Base-by-base conservation (phyloP, 2,888 invertebrate species). In the Yponomeuta sedellus region DNA sequence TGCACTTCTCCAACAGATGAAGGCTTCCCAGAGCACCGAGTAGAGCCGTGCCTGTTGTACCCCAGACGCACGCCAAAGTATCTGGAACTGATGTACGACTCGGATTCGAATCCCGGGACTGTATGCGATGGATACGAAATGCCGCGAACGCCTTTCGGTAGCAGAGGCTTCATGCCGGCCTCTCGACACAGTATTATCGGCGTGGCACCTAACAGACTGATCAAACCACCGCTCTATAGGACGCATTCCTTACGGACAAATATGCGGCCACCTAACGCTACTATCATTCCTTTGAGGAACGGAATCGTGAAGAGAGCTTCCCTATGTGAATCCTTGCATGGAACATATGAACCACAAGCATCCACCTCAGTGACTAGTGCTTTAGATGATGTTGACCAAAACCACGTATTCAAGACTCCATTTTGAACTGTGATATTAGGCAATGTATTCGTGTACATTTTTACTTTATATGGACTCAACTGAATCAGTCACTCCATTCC, bases 1-100 rank as follows among this genome's bases (percentile, higher is more conserved):
- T 16, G 19, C 11, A 40, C 16, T 40, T 25, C 61, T 39, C 44
- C 40, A 19, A 16, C 81, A 89, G 89, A 89, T 69, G 90, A 90
- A 74, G 89, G 90, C 39, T 77, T 78, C 62, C 83, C 84, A 2
- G 88, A 86, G 67, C 80, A 82, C 1, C 79, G 86, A 69, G 87
- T 89, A 89, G 90, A 89, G 71, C 88, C 88, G 8, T 86, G 88
- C 10, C 82, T 80, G 2, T 70, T 85, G 64, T 77, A 88, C 1
- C 86, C 88, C 56, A 82, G 81, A 68, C 78, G 82, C 2, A 71
- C 88, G 52, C 94, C 94, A 0, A 94, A 94, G 74, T 95, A 95
- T 79, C 81, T 95, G 66, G 94, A 95, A 78, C 81, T 95, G 64
- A 86, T 94, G 76, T 94, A 94, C 75, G 93, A 93, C 73, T 89